Percentiles rank a stretch among this genome's conserved stretches.
These are phyloP conservation scores for Danaus melanippus DNA, from an alignment of 1,140 invertebrate genomes.

Conservation along the genomic window DNA sequence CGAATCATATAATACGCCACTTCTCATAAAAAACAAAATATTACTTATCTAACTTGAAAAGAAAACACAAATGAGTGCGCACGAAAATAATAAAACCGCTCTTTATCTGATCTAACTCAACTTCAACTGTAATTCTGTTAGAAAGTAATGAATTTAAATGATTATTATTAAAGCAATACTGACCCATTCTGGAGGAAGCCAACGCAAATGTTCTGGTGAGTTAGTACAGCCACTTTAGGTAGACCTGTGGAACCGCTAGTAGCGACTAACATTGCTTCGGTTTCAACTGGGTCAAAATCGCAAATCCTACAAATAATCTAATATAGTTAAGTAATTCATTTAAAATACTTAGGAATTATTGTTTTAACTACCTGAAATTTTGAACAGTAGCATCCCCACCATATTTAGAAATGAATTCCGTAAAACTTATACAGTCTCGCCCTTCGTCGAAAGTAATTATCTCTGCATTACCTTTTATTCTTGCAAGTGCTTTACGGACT, in stretches of 20 bases:
- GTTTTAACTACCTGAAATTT: constrained; percentile 24
- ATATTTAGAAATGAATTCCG: constrained; percentile 19
- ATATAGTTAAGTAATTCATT: neutral
- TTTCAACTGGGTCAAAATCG: constrained; percentile 10
- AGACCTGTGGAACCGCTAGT: constrained; percentile 12
- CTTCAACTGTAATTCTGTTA: neutral
- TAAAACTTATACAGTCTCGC: constrained; percentile 11
- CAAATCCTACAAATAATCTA: constrained; percentile 6
- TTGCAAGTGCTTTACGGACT: constrained; percentile 20
- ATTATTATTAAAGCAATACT: neutral
- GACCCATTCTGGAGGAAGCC: constrained; percentile 6
- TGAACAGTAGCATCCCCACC: constrained; percentile 6
- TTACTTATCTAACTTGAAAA: too few relatives aligned
- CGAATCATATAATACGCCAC: too few relatives aligned
- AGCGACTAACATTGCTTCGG: constrained; percentile 5
- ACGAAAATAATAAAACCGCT: too few relatives aligned
- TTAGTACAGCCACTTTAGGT: constrained; percentile 7
- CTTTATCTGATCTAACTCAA: too few relatives aligned
- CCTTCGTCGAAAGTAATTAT: constrained; percentile 28
- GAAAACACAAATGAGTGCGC: neutral
- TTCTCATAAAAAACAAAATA: too few relatives aligned
- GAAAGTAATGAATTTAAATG: neutral
- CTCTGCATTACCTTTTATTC: constrained; percentile 10
- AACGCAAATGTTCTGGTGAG: constrained; percentile 8
- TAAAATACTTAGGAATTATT: constrained; percentile 4